Conservation (phyloP, 2,113 vertebrate species). For the Hyla sarda region DNA sequence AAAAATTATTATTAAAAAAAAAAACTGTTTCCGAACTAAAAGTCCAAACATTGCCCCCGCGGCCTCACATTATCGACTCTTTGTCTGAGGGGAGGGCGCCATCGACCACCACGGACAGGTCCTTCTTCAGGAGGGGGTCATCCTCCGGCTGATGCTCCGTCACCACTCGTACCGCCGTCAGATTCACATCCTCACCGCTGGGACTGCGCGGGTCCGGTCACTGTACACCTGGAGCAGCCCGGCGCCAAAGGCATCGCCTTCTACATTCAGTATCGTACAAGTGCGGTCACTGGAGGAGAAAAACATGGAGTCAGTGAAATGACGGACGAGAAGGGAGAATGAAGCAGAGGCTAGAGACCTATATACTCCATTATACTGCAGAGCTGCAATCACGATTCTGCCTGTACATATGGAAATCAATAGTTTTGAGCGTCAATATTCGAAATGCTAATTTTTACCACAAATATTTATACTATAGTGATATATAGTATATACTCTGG, state of each 20-base stretch:
- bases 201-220: conserved; percentile 65
- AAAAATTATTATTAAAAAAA: conserved; percentile 54
- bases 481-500: no score
- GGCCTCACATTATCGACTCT: conserved; percentile 76
- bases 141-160: conserved; percentile 62
- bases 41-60: background rate
- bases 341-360: no score
- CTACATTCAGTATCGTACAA: conserved; percentile 88
- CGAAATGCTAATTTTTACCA: no score
- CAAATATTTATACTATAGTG: no score
- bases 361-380: no score
- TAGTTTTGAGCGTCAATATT: no score
- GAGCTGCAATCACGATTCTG: no score
- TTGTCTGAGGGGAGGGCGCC: conserved; percentile 61
- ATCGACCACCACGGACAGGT: background rate
- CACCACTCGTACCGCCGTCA: conserved; percentile 70
- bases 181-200: conserved; percentile 41
- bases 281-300: conserved; percentile 80
- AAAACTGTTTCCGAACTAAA: background rate
- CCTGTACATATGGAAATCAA: no score
- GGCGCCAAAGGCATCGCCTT: conserved; percentile 86
- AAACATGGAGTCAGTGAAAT: background rate
- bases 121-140: conserved; percentile 75
- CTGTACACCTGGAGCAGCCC: conserved; percentile 82
- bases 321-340: background rate